Evolutionary conservation across 2,888 invertebrate species (phyloP).

Genomic region (Pyrochroa serraticornis): DNA sequence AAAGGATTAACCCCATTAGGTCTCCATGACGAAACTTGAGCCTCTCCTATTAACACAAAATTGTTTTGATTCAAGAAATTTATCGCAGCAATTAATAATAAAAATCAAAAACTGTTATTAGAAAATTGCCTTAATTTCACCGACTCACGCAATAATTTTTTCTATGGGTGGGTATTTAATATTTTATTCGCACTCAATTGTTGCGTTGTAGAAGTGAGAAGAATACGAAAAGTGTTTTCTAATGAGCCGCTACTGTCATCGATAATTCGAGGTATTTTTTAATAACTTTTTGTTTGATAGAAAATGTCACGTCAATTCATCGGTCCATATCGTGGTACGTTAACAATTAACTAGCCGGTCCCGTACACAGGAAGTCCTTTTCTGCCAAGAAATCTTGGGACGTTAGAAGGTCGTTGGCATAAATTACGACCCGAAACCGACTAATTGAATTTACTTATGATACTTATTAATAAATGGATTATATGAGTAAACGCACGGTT

Average conservation of each 20-base stretch:
- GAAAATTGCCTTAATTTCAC: neutral
- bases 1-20: neutral
- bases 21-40: neutral
- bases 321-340: neutral
- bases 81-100: no score
- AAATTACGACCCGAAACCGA: neutral
- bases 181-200: neutral
- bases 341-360: neutral
- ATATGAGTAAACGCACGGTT: conserved; percentile 1
- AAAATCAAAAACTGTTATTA: neutral
- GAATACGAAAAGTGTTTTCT: no score
- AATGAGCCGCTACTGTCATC: no score
- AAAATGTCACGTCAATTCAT: no score
- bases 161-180: neutral
- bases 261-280: no score
- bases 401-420: neutral
- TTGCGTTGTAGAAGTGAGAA: neutral
- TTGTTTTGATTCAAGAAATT: no score
- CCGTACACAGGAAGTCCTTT: neutral
- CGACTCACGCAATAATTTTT: neutral
- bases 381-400: neutral
- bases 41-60: no score
- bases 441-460: neutral
- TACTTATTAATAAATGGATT: neutral
- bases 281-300: no score